phyloP scores from a whole-genome alignment of 2,888 invertebrate genomes.

The Oligia strigilis region DNA sequence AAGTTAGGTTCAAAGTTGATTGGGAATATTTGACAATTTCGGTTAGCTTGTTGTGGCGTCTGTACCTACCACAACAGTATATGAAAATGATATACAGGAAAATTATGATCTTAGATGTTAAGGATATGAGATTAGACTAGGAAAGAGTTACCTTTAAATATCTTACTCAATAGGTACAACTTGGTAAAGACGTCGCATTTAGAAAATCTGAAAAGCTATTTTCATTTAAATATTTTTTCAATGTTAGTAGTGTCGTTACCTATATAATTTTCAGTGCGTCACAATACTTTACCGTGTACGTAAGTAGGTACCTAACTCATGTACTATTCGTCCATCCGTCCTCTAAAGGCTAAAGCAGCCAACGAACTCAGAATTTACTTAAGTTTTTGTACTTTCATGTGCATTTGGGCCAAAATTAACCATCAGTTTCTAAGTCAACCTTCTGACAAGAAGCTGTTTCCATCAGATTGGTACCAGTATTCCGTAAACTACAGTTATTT shows the following conservation, averaged over 20 bases:
- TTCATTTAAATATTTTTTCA: background rate
- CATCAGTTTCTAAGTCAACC: conserved; percentile 25
- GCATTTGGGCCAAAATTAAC: conserved; percentile 30
- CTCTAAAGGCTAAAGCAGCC: conserved; percentile 7
- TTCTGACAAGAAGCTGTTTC: background rate
- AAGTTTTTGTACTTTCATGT: conserved; percentile 16
- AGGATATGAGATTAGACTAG: background rate
- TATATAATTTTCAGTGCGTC: background rate
- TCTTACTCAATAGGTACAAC: too few species aligned
- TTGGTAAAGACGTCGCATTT: background rate
- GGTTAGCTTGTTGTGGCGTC: too few species aligned
- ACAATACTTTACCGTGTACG: background rate
- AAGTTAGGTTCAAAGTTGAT: too few species aligned
- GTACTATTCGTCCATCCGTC: background rate
- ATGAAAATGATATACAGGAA: background rate
- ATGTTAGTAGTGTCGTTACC: too few species aligned
- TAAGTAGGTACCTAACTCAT: background rate
- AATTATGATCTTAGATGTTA: background rate
- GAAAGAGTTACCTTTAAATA: background rate
- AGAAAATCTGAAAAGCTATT: background rate
- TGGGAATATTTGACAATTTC: too few species aligned
- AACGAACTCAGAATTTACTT: conserved; percentile 24
- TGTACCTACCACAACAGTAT: too few species aligned
- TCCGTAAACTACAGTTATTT: conserved; percentile 22
- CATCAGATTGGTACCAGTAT: conserved; percentile 17